Percentiles rank a stretch among this genome's conserved stretches.
phyloP scores from a whole-genome alignment of 2,113 vertebrate genomes.

The Neolamprologus devosi region DNA sequence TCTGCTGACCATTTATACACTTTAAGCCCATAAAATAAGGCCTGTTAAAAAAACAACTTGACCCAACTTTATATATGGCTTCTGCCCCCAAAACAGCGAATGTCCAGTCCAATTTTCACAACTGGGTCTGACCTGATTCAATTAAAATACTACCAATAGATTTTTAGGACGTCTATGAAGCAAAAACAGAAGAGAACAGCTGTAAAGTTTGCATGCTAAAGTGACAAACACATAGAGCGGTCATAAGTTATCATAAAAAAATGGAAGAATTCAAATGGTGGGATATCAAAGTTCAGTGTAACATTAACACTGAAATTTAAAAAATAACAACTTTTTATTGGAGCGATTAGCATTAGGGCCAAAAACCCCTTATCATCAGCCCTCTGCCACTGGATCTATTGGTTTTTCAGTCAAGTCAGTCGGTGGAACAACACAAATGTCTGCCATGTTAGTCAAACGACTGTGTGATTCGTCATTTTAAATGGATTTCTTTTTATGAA shows the following conservation, averaged over 20 bases:
- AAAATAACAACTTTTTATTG: neutral
- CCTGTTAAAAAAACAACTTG: neutral
- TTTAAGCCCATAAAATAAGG: neutral
- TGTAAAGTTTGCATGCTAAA: neutral
- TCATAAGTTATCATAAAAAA: neutral
- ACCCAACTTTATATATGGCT: neutral
- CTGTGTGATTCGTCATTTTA: neutral
- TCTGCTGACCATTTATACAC: neutral
- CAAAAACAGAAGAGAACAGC: neutral
- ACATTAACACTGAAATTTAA: neutral
- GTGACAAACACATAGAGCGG: neutral
- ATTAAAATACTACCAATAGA: neutral
- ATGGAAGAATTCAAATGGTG: neutral
- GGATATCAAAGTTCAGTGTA: neutral
- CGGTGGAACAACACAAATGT: neutral
- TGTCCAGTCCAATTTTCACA: neutral
- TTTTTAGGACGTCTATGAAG: neutral
- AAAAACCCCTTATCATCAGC: neutral
- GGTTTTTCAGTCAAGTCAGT: neutral
- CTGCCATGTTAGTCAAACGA: neutral
- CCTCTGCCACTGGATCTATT: neutral
- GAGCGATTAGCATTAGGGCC: neutral
- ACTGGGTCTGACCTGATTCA: neutral
- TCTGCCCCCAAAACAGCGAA: neutral
- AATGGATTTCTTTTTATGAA: neutral